Conservation (phyloP, 2,888 invertebrate genomes). For the Scaptomyza tumidula region DNA sequence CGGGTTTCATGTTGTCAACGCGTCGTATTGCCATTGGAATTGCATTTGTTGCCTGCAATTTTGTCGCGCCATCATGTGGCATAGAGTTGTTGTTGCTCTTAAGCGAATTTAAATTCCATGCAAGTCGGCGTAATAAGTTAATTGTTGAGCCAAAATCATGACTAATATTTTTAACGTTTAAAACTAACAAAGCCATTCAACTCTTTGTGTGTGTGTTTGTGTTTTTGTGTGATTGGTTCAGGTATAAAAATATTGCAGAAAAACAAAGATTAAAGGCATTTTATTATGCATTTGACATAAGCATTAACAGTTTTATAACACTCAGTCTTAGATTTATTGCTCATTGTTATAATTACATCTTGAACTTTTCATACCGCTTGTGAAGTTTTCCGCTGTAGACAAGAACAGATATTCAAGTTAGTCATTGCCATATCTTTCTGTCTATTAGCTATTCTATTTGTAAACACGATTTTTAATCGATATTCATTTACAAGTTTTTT, state of each 20-base stretch:
- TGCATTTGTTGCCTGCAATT: constrained; percentile 29
- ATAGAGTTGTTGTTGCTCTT: constrained; percentile 25
- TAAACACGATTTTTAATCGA: no score
- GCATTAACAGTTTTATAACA: not conserved
- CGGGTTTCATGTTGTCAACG: constrained; percentile 59
- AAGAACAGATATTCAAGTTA: no score
- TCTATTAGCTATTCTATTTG: no score
- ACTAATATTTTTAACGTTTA: no score
- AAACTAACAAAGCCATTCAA: not conserved
- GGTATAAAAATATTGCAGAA: not conserved
- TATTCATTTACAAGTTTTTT: no score
- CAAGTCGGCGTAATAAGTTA: constrained; percentile 29
- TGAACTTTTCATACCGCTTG: not conserved
- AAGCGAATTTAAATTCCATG: constrained; percentile 48
- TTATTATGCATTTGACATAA: not conserved
- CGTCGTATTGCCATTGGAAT: constrained; percentile 37
- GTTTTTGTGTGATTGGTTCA: not conserved
- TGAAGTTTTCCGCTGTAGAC: not conserved
- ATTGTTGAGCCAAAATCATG: constrained; percentile 6
- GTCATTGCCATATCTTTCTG: no score
- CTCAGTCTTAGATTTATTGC: not conserved
- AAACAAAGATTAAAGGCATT: not conserved
- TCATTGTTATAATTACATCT: not conserved
- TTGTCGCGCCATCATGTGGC: constrained; percentile 28
- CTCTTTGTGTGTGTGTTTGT: not conserved